Conservation (phyloP, 2,113 vertebrate genomes). For the Xyrauchen texanus region DNA sequence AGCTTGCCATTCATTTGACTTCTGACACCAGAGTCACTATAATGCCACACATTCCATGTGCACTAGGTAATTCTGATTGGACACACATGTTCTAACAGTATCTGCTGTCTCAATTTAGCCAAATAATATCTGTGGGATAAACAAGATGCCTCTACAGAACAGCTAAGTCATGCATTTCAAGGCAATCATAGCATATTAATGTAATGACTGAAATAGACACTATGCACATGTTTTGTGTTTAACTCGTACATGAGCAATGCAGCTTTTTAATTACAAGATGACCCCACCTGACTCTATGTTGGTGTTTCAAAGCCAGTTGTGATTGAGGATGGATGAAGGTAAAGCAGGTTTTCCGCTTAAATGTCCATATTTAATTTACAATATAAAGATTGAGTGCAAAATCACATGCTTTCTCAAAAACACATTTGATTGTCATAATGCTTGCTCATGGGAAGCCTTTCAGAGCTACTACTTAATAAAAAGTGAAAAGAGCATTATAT, state of each 20-base stretch:
- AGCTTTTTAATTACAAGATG: slow-evolving; percentile 54
- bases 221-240: slow-evolving; percentile 52
- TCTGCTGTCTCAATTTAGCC: slow-evolving; percentile 44
- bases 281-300: slow-evolving; percentile 56
- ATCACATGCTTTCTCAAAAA: neutral
- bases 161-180: slow-evolving; percentile 50
- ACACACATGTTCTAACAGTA: slow-evolving; percentile 52
- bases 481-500: neutral
- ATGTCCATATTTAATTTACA: slow-evolving; percentile 20
- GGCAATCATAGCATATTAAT: slow-evolving; percentile 52
- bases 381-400: neutral
- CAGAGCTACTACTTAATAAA: neutral
- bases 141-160: slow-evolving; percentile 49
- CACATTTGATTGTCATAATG: neutral
- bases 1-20: slow-evolving; percentile 45
- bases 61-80: slow-evolving; percentile 48
- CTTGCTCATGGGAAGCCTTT: neutral
- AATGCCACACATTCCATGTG: slow-evolving; percentile 50
- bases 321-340: slow-evolving; percentile 41
- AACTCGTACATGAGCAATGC: slow-evolving; percentile 51
- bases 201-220: slow-evolving; percentile 53
- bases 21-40: slow-evolving; percentile 54
- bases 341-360: slow-evolving; percentile 22
- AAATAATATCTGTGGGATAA: slow-evolving; percentile 50
- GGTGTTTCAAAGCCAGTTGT: slow-evolving; percentile 42